Evolutionary conservation across 2,888 invertebrate species (phyloP).

Genomic region (Argyra leucocephala): DNA sequence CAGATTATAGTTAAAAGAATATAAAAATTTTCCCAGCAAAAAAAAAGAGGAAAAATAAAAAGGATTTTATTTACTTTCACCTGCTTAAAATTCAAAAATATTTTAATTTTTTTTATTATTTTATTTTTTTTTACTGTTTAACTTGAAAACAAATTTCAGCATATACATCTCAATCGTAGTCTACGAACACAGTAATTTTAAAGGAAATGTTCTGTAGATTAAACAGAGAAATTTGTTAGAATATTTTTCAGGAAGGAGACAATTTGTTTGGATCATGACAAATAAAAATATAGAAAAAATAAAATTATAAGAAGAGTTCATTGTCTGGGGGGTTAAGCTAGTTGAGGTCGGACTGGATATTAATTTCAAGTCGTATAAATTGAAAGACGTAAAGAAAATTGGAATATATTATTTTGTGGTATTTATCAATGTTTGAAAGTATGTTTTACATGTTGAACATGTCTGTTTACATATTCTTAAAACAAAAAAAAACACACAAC

Average conservation of each 20-base stretch:
- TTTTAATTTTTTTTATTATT: background rate
- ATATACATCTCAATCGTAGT: no score
- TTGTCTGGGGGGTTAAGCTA: no score
- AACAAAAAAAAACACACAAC: background rate
- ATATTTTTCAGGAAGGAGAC: background rate
- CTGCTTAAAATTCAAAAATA: conserved; percentile 9
- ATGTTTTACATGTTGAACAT: background rate
- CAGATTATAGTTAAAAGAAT: background rate
- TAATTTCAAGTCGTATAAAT: no score
- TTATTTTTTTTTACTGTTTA: background rate
- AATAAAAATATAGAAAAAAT: background rate
- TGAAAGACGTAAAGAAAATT: no score
- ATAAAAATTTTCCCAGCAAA: background rate
- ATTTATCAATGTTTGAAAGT: background rate
- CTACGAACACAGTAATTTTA: no score
- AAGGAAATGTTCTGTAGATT: background rate
- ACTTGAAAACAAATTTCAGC: no score
- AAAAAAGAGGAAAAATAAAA: background rate
- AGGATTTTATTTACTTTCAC: conserved; percentile 8
- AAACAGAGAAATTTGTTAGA: background rate
- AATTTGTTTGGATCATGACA: background rate
- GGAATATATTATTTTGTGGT: no score
- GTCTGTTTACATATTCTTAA: conserved; percentile 1
- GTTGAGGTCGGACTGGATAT: no score
- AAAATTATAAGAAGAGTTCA: background rate